Conservation (phyloP, 2,888 invertebrate genomes). For the Hemistola chrysoprasaria region DNA sequence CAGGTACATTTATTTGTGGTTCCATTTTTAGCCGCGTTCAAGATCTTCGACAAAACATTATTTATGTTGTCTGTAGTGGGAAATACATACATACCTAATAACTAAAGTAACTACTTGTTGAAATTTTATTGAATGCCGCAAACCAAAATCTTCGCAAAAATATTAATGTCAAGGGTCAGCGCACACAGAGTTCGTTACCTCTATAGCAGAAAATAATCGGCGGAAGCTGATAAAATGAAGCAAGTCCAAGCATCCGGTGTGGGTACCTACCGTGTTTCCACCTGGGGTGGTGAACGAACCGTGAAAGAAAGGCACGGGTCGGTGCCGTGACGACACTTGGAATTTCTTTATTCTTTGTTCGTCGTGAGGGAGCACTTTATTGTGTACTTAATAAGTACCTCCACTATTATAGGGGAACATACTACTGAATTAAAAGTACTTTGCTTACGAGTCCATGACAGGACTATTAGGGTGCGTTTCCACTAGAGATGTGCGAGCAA, state of each 20-base stretch:
- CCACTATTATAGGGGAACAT: constrained; percentile 4
- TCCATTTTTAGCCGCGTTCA: no score
- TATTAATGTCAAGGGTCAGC: constrained; percentile 53
- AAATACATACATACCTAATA: no score
- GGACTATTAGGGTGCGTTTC: no score
- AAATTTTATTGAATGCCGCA: constrained; percentile 1
- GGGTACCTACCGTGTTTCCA: no score
- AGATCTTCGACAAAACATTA: no score
- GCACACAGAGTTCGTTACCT: constrained; percentile 55
- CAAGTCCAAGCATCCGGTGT: constrained; percentile 11
- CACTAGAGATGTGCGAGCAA: no score
- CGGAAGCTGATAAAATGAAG: constrained; percentile 58
- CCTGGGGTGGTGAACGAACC: constrained; percentile 67
- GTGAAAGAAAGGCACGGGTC: constrained; percentile 40
- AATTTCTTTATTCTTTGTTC: constrained; percentile 15
- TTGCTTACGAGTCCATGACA: no score
- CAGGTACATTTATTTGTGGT: no score
- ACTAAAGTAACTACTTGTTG: not conserved
- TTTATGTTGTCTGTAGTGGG: no score
- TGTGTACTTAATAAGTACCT: not conserved
- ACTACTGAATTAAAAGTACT: no score
- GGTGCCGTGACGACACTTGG: constrained; percentile 24
- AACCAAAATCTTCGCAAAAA: constrained; percentile 8
- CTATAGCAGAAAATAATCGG: constrained; percentile 51
- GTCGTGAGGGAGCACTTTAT: constrained; percentile 2